These are phyloP conservation scores for Drosophila limbata DNA, from an alignment of 2,888 invertebrate genomes.

Conservation along the genomic window DNA sequence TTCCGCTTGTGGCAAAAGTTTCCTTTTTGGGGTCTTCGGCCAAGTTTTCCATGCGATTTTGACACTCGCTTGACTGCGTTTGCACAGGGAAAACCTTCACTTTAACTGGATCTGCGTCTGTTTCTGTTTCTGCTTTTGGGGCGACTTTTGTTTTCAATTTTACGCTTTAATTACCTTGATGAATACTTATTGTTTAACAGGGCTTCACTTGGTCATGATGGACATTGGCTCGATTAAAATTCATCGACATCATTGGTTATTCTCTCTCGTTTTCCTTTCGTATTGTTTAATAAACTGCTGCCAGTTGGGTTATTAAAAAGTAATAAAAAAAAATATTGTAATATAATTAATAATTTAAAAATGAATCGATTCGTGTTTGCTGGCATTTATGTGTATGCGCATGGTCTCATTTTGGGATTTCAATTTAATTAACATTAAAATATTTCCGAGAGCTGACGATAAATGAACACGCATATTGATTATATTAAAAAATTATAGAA, in stretches of 20 bases:
- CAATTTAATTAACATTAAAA: constrained; percentile 73
- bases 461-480: constrained; percentile 44
- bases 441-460: constrained; percentile 27
- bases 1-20: constrained; percentile 52
- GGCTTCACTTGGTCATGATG: constrained; percentile 17
- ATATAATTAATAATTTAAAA: constrained; percentile 70
- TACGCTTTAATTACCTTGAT: constrained; percentile 76
- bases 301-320: constrained; percentile 47
- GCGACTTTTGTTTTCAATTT: constrained; percentile 72
- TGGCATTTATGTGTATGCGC: constrained; percentile 4
- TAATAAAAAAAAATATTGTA: constrained; percentile 13
- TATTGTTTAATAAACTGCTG: constrained; percentile 71
- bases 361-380: constrained; percentile 31
- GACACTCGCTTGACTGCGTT: constrained; percentile 50
- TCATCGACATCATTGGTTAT: constrained; percentile 49
- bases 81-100: constrained; percentile 41
- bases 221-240: constrained; percentile 56
- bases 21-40: constrained; percentile 26
- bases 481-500: constrained; percentile 17
- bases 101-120: constrained; percentile 28
- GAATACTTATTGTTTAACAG: constrained; percentile 44
- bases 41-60: constrained; percentile 54
- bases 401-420: constrained; percentile 45
- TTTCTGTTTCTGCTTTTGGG: constrained; percentile 1
- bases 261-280: not conserved